Base-by-base conservation (phyloP, 2,797 vertebrate species). In the Hydrocynus forskahlii region DNA sequence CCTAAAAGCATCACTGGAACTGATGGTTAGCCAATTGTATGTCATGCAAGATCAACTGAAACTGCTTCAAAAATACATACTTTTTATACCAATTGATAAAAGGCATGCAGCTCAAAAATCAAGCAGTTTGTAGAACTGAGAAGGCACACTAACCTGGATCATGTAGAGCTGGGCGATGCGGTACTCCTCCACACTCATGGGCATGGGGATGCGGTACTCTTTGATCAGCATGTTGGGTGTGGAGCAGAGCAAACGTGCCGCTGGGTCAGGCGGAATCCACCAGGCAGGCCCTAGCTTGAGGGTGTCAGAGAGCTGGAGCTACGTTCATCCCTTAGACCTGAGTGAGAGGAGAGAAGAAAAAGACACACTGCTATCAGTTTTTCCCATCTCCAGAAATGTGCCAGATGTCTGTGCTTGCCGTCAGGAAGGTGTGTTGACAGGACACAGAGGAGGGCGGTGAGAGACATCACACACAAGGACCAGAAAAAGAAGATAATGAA, bases 151-250 rank as follows among this genome's bases (percentile, higher is more conserved):
- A 5, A 84, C 83, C 97, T 99, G 98, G 66, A 99, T 99, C 98
- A 99, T 99, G 90, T 99, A 99, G 78, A 99, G 96, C 94, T 99
- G 98, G 0, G 98, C 98, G 10, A 99, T 99, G 85, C 98, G 97
- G 93, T 99, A 99, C 88, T 99, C 98, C 73, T 99, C 98, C 95
- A 99, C 96, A 9, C 97, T 99, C 97, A 99, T 93, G 0, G 95
- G 95, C 77, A 96, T 94, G 40, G 95, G 94, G 86, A 95, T 95
- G 16, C 93, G 94, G 85, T 96, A 95, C 90, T 99, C 97, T 89
- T 99, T 99, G 92, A 98, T 97, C 55, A 98, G 96, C 97, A 98
- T 98, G 91, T 94, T 97, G 97, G 86, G 81, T 8, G 35, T 40
- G 63, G 17, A 10, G 35, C 9, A 35, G 40, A 19, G 63, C 63